These are phyloP conservation scores for Siphlonurus alternatus DNA, from an alignment of 2,888 invertebrate species.

Conservation along the genomic window DNA sequence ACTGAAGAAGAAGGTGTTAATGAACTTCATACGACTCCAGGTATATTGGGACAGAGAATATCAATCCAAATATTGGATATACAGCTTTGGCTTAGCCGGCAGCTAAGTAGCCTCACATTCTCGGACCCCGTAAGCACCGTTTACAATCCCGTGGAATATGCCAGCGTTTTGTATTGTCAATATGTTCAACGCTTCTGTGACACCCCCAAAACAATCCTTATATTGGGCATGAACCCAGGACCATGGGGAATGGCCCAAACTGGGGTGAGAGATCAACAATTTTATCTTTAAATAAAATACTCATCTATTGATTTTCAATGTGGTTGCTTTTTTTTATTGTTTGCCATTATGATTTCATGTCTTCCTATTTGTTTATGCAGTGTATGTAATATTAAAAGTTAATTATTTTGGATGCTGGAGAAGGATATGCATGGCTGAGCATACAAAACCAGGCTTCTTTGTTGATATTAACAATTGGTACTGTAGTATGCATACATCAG, in stretches of 20 bases:
- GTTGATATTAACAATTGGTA: too few species aligned
- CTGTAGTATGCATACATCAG: too few species aligned
- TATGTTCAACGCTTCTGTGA: constrained; percentile 51
- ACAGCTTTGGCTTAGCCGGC: constrained; percentile 23
- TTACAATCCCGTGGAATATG: constrained; percentile 81
- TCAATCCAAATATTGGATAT: neutral
- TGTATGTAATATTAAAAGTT: too few species aligned
- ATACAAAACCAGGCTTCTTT: too few species aligned
- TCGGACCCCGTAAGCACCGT: constrained; percentile 41
- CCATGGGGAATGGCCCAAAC: constrained; percentile 94
- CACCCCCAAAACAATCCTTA: constrained; percentile 50
- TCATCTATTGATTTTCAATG: neutral
- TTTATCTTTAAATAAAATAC: neutral
- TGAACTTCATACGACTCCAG: neutral
- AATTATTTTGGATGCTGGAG: too few species aligned
- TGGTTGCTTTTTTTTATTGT: constrained; percentile 6
- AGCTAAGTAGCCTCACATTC: constrained; percentile 31
- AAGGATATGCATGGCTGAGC: too few species aligned
- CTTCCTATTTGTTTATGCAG: too few species aligned
- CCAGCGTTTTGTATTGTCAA: constrained; percentile 53
- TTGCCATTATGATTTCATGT: neutral
- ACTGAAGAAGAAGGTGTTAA: neutral
- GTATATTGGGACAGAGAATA: neutral
- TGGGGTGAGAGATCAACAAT: constrained; percentile 60
- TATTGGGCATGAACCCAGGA: constrained; percentile 93